These are phyloP conservation scores for Temnothorax rugatulus DNA, from an alignment of 2,888 invertebrate genomes.

Conservation along the genomic window DNA sequence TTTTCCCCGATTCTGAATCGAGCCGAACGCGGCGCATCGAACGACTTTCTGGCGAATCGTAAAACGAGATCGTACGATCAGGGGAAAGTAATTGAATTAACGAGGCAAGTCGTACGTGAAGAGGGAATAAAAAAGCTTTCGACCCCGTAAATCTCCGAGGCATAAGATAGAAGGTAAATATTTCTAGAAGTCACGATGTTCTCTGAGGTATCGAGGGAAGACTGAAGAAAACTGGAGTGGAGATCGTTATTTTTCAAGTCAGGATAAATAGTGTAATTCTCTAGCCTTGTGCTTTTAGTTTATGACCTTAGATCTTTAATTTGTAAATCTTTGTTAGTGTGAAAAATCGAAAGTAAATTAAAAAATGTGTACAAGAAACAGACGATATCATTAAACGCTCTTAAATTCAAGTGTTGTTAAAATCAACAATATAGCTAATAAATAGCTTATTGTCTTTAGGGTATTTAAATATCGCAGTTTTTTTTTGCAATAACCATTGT, in stretches of 20 bases:
- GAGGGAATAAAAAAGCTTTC: conserved; percentile 56
- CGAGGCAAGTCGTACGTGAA: conserved; percentile 58
- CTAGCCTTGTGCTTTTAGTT: conserved; percentile 26
- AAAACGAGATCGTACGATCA: conserved; percentile 55
- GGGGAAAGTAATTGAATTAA: conserved; percentile 53
- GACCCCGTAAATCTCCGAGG: conserved; percentile 56
- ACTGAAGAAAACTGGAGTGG: conserved; percentile 3
- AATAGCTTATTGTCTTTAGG: background rate
- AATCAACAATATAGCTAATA: background rate
- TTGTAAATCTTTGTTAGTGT: background rate
- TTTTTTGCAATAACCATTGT: background rate
- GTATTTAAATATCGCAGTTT: background rate
- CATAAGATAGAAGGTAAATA: conserved; percentile 57
- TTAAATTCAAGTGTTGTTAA: background rate
- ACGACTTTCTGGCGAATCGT: conserved; percentile 53
- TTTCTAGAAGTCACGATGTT: conserved; percentile 42
- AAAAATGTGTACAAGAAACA: background rate
- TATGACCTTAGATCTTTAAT: background rate
- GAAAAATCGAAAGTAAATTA: background rate
- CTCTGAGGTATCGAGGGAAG: background rate
- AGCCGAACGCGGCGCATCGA: conserved; percentile 52
- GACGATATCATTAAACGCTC: background rate
- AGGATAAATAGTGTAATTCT: conserved; percentile 20
- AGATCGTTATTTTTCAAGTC: conserved; percentile 6
- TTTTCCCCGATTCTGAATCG: conserved; percentile 45